Conservation (phyloP, 2,888 invertebrate species). For the Hipparchia semele region DNA sequence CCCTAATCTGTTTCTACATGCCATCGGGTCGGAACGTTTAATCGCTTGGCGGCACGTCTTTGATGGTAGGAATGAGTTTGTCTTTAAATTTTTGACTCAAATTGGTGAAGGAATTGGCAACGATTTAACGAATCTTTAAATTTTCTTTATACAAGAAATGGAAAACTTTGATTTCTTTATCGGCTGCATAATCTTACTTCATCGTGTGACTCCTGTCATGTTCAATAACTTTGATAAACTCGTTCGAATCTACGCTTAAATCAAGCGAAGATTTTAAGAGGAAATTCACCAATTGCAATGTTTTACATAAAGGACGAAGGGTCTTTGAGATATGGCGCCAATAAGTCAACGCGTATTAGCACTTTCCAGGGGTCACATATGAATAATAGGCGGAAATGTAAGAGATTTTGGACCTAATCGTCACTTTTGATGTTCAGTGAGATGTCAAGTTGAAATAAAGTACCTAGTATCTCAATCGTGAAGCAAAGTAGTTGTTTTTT, state of each 20-base stretch:
- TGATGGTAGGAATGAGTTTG: too few relatives aligned
- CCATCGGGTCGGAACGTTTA: too few relatives aligned
- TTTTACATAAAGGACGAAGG: slow-evolving; percentile 51
- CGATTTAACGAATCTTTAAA: neutral
- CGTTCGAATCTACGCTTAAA: neutral
- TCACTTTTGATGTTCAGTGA: slow-evolving; percentile 27
- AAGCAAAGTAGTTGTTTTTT: neutral
- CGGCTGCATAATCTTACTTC: too few relatives aligned
- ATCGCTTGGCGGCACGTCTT: too few relatives aligned
- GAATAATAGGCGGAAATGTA: slow-evolving; percentile 75
- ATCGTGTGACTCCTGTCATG: neutral
- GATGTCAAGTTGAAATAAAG: slow-evolving; percentile 3
- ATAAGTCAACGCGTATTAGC: slow-evolving; percentile 78
- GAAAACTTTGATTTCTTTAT: neutral
- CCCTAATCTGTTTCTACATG: too few relatives aligned
- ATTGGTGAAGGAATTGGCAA: too few relatives aligned
- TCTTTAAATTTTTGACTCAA: neutral
- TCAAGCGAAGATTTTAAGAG: slow-evolving; percentile 32
- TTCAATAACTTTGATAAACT: neutral
- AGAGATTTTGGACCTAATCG: slow-evolving; percentile 48
- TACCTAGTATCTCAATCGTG: neutral
- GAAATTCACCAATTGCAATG: slow-evolving; percentile 32
- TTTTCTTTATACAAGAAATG: neutral
- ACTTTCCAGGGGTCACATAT: slow-evolving; percentile 70
- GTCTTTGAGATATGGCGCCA: slow-evolving; percentile 68